Percentiles rank a stretch among this genome's conserved stretches.
Conservation (phyloP, 2,113 vertebrate species). For the Otocyon megalotis region DNA sequence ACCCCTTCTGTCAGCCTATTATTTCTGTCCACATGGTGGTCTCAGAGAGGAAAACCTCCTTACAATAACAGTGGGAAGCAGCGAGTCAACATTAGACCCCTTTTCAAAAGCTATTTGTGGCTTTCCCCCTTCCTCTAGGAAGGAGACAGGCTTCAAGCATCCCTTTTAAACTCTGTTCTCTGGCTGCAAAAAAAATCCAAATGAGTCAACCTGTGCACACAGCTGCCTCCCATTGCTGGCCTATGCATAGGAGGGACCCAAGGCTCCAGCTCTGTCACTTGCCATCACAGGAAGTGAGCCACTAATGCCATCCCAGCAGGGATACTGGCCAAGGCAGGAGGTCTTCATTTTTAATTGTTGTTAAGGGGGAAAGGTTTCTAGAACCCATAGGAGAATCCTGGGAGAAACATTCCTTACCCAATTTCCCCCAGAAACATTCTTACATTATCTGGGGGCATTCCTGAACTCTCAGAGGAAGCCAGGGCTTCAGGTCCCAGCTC, state of each 20-base stretch:
- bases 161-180: constrained; percentile 9
- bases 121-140: background rate
- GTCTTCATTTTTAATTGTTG: background rate
- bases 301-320: background rate
- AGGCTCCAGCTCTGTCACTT: background rate
- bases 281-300: fast-evolving
- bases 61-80: constrained; percentile 53
- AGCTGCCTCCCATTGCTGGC: background rate
- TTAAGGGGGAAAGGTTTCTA: background rate
- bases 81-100: background rate
- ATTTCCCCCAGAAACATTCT: background rate
- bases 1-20: background rate
- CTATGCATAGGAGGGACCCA: background rate
- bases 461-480: background rate
- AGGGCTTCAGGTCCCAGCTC: background rate
- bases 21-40: constrained; percentile 57
- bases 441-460: background rate
- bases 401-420: background rate
- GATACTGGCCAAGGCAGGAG: background rate
- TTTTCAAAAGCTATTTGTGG: constrained; percentile 31
- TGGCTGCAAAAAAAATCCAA: constrained; percentile 56
- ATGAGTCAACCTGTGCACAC: background rate
- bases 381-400: background rate
- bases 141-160: background rate
- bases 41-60: constrained; percentile 37